Base-by-base conservation (phyloP, 2,113 vertebrate genomes). In the Saiga tatarica region DNA sequence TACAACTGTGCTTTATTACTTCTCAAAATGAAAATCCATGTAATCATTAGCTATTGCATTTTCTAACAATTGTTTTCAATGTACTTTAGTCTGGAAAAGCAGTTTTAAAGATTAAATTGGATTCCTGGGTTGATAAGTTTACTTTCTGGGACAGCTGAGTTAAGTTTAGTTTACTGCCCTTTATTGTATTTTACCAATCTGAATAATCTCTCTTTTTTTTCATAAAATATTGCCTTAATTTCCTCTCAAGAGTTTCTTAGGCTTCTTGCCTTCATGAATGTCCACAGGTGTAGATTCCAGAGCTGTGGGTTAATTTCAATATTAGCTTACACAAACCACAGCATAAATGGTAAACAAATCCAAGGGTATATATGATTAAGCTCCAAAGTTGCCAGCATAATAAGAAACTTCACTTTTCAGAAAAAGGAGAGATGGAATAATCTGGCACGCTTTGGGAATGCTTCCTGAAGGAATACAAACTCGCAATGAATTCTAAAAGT, bases 81-180 rank as follows among this genome's bases (percentile, higher is more conserved):
- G 60, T 36, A 84, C 55, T 96, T 95, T 91, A 96, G 33, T 84
- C 81, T 84, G 89, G 4, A 57, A 96, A 97, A 59, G 6, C 81
- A 36, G 45, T 83, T 96, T 76, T 97, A 30, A 64, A 87, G 52
- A 62, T 47, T 62, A 85, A 89, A 95, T 84, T 95, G 79, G 57
- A 89, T 90, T 92, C 23, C n/a, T 93, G 95, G 78, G 19, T 84
- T 83, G 92, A 94, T 82, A 87, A 91, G 26, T 30, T 96, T 95
- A 94, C 50, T 95, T 94, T 92, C 87, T 87, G 50, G 57, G 79
- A 59, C 3, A 59, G 16, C 47, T 64, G 36, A 93, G 60, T 89
- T 87, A 92, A 95, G 84, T 95, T 94, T 42, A 85, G 30, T 91
- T 91, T 94, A 47, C 59, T 89, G 26, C 1, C 33, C 15, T 36